Evolutionary conservation across 2,797 vertebrate species (phyloP), one percentile per base, ranked within the genome.

Genomic region (Synanceia verrucosa): DNA sequence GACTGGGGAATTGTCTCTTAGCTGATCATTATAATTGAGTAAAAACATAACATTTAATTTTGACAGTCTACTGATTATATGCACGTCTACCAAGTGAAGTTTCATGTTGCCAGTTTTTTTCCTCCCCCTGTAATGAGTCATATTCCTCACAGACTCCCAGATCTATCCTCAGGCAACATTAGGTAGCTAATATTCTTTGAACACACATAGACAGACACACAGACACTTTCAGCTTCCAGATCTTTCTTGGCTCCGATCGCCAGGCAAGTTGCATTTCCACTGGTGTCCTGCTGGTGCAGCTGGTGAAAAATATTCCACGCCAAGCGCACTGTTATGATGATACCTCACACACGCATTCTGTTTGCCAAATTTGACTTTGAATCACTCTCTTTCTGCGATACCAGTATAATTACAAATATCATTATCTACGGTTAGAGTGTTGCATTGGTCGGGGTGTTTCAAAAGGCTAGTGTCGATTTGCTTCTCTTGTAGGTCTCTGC

Each of bases 241-340:
- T 83, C 82, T 84, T 73, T 81, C 79, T 83, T 92, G 89, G 89
- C 90, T 79, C 55, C 75, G 60, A 43, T 69, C 82, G 19, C 58
- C 73, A 68, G 71, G 76, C 51, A 53, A 81, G 78, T 87, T 89
- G 84, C 78, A 86, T 88, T 86, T 87, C 88, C 88, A 86, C 82
- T 78, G 80, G 89, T 65, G 80, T 87, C 86, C 87, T 76, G 85
- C 88, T 91, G 90, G 71, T 87, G 87, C 91, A 90, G 88, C 86
- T 93, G 91, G 73, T 78, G 70, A 76, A 84, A 85, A 62, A 59
- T 13, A 31, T 34, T 60, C 63, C 56, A 58, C 70, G 90, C 90
- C 89, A 91, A 69, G 33, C 28, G 9, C 53, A 24, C 77, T 48
- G 72, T 61, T 87, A 79, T 85, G 76, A 85, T 84, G 86, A 86